phyloP scores from a whole-genome alignment of 2,113 vertebrate species.

The Mystacornis crossleyi region DNA sequence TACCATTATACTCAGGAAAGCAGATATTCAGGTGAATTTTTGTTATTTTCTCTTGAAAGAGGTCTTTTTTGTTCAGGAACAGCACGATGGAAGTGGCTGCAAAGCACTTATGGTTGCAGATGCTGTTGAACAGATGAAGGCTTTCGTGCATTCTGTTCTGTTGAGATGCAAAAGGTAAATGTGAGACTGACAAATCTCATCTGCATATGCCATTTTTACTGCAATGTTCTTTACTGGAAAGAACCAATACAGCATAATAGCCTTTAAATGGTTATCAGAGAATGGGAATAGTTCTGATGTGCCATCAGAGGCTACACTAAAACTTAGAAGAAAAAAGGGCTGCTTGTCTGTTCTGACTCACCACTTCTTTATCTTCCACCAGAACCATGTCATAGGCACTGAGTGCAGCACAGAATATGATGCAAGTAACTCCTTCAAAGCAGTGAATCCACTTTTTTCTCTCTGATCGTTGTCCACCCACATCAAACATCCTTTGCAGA shows the following conservation, averaged over 20 bases:
- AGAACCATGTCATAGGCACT: conserved; percentile 81
- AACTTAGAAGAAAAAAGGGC: not conserved
- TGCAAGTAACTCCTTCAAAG: conserved; percentile 82
- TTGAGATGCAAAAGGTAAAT: conserved; percentile 22
- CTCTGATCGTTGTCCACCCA: conserved; percentile 80
- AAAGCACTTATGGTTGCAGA: conserved; percentile 81
- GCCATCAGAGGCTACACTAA: not conserved
- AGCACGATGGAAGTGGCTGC: conserved; percentile 78
- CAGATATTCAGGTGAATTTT: conserved; percentile 77
- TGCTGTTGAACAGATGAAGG: conserved; percentile 80
- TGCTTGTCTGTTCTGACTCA: conserved; percentile 59
- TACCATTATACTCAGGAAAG: conserved; percentile 80
- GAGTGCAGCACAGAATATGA: conserved; percentile 80
- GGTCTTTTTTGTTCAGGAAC: conserved; percentile 81
- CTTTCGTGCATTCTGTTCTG: conserved; percentile 84
- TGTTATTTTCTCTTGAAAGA: conserved; percentile 78
- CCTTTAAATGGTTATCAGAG: not conserved
- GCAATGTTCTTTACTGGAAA: not conserved
- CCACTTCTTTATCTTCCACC: conserved; percentile 81
- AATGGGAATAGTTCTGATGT: not conserved
- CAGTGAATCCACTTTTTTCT: conserved; percentile 84
- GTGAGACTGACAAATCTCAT: not conserved
- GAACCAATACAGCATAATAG: not conserved
- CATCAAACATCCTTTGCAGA: conserved; percentile 79
- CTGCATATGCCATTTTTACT: not conserved